Percentiles rank a stretch among this genome's conserved stretches.
These are phyloP conservation scores for Spinus olivaceus DNA, from an alignment of 2,797 vertebrate species.

Conservation along the genomic window DNA sequence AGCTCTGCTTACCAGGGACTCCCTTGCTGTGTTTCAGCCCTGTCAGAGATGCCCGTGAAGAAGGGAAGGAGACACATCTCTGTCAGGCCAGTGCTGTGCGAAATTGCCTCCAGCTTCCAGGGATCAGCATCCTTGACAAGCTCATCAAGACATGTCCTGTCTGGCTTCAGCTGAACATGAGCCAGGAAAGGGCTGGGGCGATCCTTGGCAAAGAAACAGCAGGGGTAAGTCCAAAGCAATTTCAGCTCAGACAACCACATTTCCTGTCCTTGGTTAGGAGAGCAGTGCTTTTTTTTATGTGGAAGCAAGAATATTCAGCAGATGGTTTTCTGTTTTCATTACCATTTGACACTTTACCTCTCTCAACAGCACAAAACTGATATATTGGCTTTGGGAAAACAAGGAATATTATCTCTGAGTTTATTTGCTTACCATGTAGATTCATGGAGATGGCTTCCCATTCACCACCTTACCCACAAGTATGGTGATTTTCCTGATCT, in stretches of 20 bases:
- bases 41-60: conserved; percentile 2
- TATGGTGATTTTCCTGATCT: background rate
- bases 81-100: background rate
- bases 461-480: background rate
- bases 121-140: conserved; percentile 82
- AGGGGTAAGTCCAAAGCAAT: conserved; percentile 80
- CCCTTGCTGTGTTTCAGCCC: conserved; percentile 58
- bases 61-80: background rate
- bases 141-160: conserved; percentile 84
- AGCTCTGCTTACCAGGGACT: background rate
- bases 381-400: background rate
- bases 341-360: background rate
- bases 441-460: background rate
- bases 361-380: background rate
- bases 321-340: background rate
- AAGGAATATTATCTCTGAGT: background rate
- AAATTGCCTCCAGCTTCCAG: conserved; percentile 43
- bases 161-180: conserved; percentile 86
- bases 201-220: conserved; percentile 79
- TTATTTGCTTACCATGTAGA: background rate
- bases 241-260: background rate
- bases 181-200: conserved; percentile 58
- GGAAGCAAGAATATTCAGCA: conserved; percentile 2
- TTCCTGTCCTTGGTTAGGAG: background rate
- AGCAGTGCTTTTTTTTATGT: background rate